phyloP scores from a whole-genome alignment of 92 coral and sea anemone species.

The Palythoa grandis region DNA sequence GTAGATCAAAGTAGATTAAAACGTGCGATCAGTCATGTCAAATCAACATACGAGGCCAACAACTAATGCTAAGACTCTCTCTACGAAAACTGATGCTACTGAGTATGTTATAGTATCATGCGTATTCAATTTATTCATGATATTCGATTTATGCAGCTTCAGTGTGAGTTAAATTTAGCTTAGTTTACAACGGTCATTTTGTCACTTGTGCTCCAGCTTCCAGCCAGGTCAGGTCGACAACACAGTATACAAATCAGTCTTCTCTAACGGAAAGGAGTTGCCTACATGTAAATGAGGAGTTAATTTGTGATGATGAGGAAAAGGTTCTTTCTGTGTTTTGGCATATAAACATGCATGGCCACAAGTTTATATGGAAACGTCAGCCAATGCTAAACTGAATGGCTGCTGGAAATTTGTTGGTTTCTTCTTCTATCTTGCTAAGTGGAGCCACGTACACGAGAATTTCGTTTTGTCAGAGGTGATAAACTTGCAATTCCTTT shows the following conservation, averaged over 20 bases:
- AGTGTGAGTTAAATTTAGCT: too few relatives aligned
- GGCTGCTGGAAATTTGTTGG: slow-evolving; percentile 39
- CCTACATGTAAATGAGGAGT: not conserved
- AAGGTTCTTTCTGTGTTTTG: not conserved
- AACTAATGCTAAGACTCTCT: slow-evolving; percentile 1
- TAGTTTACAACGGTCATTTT: too few relatives aligned
- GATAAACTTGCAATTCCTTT: slow-evolving; percentile 19
- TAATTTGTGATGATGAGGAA: not conserved
- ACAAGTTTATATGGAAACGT: slow-evolving; percentile 28
- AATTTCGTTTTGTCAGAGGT: not conserved
- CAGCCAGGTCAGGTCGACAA: too few relatives aligned
- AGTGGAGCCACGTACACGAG: slow-evolving; percentile 13
- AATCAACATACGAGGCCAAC: not conserved
- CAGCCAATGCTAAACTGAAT: slow-evolving; percentile 34
- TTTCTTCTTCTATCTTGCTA: slow-evolving; percentile 39
- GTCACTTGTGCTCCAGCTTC: too few relatives aligned
- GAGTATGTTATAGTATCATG: too few relatives aligned
- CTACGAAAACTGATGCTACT: not conserved
- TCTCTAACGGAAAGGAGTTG: not conserved
- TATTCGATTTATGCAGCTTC: too few relatives aligned
- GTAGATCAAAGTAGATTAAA: not conserved
- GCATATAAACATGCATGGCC: not conserved
- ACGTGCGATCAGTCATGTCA: slow-evolving; percentile 17
- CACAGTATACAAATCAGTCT: not conserved
- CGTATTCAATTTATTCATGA: too few relatives aligned